A percentile compares a stretch with the other conserved stretches of the same genome.
phyloP scores from a whole-genome alignment of 2,113 vertebrate species.

The Benitochromis conjunctus region DNA sequence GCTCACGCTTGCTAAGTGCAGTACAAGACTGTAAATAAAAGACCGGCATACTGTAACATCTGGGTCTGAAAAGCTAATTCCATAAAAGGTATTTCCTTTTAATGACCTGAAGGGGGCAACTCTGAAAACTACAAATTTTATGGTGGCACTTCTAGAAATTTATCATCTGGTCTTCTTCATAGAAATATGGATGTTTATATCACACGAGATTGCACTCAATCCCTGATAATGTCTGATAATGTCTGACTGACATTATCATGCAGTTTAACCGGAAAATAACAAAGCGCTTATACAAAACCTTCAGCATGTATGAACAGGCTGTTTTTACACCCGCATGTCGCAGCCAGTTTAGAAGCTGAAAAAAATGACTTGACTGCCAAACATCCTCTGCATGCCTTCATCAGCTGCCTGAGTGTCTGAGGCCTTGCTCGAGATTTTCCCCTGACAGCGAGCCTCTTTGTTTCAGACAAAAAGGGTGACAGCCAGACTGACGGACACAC shows the following conservation, averaged over 20 bases:
- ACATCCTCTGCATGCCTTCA: constrained; percentile 10
- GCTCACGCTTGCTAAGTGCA: not conserved
- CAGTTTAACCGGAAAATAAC: not conserved
- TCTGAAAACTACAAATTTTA: not conserved
- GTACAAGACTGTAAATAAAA: not conserved
- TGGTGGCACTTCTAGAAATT: not conserved
- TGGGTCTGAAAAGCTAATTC: not conserved
- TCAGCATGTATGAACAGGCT: not conserved
- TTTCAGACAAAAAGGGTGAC: constrained; percentile 18
- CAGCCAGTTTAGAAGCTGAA: not conserved
- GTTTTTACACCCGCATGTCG: not conserved
- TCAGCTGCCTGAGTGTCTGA: not conserved
- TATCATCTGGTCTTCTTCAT: not conserved
- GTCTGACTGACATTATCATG: not conserved
- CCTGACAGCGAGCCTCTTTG: constrained; percentile 55
- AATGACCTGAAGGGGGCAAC: not conserved
- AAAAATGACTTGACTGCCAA: not conserved
- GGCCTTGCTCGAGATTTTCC: not conserved
- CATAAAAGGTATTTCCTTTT: not conserved
- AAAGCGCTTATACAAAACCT: not conserved
- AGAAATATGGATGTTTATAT: not conserved
- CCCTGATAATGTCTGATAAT: not conserved
- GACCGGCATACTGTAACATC: not conserved
- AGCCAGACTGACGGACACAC: constrained; percentile 8
- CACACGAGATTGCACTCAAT: not conserved